These are phyloP conservation scores for Passer montanus DNA, from an alignment of 2,113 vertebrate genomes.

Conservation along the genomic window DNA sequence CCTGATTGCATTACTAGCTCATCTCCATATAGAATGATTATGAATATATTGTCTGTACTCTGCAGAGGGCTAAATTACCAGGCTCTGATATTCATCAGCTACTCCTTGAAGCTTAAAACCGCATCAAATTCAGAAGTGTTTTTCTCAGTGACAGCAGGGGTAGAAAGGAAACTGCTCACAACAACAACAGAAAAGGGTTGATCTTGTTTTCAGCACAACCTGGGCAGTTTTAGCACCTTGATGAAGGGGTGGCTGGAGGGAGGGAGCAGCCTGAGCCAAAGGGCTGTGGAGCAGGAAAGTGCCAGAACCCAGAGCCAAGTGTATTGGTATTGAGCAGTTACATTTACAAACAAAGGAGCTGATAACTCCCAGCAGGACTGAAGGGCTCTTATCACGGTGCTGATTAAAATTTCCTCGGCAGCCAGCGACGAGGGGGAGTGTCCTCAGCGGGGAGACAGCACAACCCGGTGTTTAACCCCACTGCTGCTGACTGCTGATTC, in stretches of 20 bases:
- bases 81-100: constrained; percentile 10
- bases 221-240: background rate
- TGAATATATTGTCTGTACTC: constrained; percentile 7
- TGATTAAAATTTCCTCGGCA: constrained; percentile 16
- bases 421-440: background rate
- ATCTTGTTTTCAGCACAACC: background rate
- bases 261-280: background rate
- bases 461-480: background rate
- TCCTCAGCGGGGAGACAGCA: background rate
- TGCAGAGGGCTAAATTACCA: constrained; percentile 13
- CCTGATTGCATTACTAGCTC: background rate
- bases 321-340: background rate
- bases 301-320: background rate
- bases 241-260: background rate
- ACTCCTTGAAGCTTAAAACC: background rate
- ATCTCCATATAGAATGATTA: constrained; percentile 42
- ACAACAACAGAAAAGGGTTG: background rate
- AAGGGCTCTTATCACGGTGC: background rate
- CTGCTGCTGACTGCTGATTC: background rate
- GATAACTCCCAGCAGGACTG: constrained; percentile 10
- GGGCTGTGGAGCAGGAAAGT: background rate
- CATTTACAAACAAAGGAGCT: constrained; percentile 45
- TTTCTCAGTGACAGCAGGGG: background rate
- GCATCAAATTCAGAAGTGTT: background rate
- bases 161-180: background rate